Percentiles rank a stretch among this genome's conserved stretches.
Conservation (phyloP, 2,113 vertebrate species). For the Rhinichthys klamathensis region DNA sequence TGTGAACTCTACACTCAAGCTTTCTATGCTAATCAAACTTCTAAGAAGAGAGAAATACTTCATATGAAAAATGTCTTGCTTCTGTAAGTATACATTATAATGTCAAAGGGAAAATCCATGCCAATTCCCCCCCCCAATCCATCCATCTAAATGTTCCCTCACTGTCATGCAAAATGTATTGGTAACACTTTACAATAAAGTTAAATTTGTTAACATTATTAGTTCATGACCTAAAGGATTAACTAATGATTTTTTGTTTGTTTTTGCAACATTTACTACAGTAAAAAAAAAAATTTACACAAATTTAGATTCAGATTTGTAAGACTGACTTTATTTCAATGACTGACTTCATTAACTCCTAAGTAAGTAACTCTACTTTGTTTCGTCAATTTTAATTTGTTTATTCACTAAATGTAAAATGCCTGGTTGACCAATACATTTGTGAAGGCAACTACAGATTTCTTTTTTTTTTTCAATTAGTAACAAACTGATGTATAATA, state of each 20-base stretch:
- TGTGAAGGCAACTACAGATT: background rate
- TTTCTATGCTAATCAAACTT: slow-evolving; percentile 24
- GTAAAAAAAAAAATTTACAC: too few relatives aligned
- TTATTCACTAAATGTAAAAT: background rate
- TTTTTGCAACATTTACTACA: background rate
- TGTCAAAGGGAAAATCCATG: background rate
- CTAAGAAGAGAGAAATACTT: slow-evolving; percentile 20
- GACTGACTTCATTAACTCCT: too few relatives aligned
- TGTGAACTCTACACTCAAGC: background rate
- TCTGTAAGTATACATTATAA: background rate
- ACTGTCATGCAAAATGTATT: background rate
- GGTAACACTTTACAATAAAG: background rate
- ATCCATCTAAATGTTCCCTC: too few relatives aligned
- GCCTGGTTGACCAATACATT: background rate
- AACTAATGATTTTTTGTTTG: too few relatives aligned
- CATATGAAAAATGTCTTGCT: slow-evolving; percentile 9
- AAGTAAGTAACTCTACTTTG: background rate
- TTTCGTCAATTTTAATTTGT: background rate
- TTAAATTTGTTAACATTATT: background rate
- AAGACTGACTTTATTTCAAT: too few relatives aligned
- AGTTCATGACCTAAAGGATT: background rate
- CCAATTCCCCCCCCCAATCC: background rate
- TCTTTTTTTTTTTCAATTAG: background rate
- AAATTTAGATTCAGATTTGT: too few relatives aligned
- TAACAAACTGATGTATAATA: background rate